These are phyloP conservation scores for Euura lappo DNA, from an alignment of 1,140 invertebrate species.

Conservation along the genomic window DNA sequence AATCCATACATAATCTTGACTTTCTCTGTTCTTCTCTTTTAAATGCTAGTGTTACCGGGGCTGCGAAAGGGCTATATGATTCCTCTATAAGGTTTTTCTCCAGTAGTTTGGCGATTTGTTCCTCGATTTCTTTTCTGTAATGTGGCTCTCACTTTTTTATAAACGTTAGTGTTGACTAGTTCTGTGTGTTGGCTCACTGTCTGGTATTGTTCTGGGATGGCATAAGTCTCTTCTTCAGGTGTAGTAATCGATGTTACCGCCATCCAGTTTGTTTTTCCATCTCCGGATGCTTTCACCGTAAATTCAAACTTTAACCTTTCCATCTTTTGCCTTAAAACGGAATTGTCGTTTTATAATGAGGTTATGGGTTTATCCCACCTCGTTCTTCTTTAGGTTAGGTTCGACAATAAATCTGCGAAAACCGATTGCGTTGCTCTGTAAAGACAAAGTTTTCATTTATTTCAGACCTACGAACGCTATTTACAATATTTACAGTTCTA, in stretches of 20 bases:
- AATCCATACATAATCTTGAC: constrained; percentile 28
- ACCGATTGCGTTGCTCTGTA: too few relatives aligned
- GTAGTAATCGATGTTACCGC: constrained; percentile 26
- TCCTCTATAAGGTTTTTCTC: constrained; percentile 25
- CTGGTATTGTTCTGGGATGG: not conserved
- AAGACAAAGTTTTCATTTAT: too few relatives aligned
- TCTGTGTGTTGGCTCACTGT: not conserved
- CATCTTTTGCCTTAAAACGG: not conserved
- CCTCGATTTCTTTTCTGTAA: constrained; percentile 20
- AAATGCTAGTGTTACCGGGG: constrained; percentile 23
- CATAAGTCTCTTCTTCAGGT: constrained; percentile 5
- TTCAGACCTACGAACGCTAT: too few relatives aligned
- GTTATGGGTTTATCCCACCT: not conserved
- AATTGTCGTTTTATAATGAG: not conserved
- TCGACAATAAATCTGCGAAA: too few relatives aligned
- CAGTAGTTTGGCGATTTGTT: constrained; percentile 25
- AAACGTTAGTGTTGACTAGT: not conserved
- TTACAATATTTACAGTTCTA: too few relatives aligned
- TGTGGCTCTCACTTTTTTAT: not conserved
- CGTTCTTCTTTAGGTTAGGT: too few relatives aligned
- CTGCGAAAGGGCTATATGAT: constrained; percentile 21
- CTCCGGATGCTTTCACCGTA: constrained; percentile 10
- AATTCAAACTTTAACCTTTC: constrained; percentile 18
- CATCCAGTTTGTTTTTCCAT: constrained; percentile 23
- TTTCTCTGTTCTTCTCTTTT: constrained; percentile 25